phyloP scores from a whole-genome alignment of 2,113 vertebrate genomes.

The Pteruthius melanotis region DNA sequence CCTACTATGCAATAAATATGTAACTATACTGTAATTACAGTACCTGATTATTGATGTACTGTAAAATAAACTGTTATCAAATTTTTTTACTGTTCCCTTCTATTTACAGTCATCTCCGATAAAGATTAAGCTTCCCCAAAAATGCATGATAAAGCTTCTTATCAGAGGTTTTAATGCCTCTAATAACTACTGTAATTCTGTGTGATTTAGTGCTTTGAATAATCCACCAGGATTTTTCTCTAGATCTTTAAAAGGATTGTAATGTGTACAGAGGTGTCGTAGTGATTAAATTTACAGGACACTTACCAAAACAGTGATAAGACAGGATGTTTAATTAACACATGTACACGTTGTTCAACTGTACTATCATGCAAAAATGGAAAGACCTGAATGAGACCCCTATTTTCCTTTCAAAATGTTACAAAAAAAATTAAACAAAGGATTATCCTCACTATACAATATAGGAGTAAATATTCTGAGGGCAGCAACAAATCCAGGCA shows the following conservation, averaged over 20 bases:
- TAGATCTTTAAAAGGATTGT: slow-evolving; percentile 70
- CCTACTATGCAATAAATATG: not conserved
- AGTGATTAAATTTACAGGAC: slow-evolving; percentile 63
- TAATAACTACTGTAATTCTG: slow-evolving; percentile 65
- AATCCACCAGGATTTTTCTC: slow-evolving; percentile 68
- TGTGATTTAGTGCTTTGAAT: slow-evolving; percentile 67
- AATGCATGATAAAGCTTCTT: slow-evolving; percentile 64
- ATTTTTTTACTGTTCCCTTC: slow-evolving; percentile 44
- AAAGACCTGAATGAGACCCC: slow-evolving; percentile 11
- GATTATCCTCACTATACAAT: slow-evolving; percentile 18
- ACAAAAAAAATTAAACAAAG: slow-evolving; percentile 62
- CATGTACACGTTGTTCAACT: slow-evolving; percentile 22
- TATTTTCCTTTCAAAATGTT: slow-evolving; percentile 27
- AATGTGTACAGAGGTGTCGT: slow-evolving; percentile 61
- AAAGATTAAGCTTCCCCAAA: slow-evolving; percentile 55
- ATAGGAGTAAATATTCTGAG: slow-evolving; percentile 9
- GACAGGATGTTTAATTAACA: slow-evolving; percentile 45
- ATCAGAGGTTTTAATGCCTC: slow-evolving; percentile 62
- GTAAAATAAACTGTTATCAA: slow-evolving; percentile 50
- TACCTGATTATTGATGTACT: slow-evolving; percentile 45
- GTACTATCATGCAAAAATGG: slow-evolving; percentile 16
- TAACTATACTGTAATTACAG: slow-evolving; percentile 53
- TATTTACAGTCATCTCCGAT: slow-evolving; percentile 58
- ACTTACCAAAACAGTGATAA: slow-evolving; percentile 63
- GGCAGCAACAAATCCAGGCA: not conserved